Conservation (phyloP, 1,140 invertebrate genomes). For the Tetramorium parvispinum region DNA sequence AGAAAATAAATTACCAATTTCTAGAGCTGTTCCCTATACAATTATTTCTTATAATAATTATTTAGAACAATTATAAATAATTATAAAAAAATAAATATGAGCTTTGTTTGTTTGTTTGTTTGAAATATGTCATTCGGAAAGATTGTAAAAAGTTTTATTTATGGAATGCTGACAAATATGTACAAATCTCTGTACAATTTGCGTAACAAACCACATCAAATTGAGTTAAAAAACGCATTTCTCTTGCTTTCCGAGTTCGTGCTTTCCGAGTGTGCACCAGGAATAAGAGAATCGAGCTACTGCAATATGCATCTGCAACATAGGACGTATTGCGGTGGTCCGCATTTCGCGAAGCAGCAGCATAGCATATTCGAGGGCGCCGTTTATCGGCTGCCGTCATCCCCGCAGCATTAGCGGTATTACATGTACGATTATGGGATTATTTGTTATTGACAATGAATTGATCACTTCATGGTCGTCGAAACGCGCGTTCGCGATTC, state of each 20-base stretch:
- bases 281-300: conserved; percentile 4
- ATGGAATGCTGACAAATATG: background rate
- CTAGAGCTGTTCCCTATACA: background rate
- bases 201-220: background rate
- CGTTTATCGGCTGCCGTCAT: conserved; percentile 51
- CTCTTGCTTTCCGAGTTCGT: background rate
- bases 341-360: background rate
- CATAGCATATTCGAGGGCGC: background rate
- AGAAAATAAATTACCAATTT: background rate
- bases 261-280: background rate
- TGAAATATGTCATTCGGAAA: background rate
- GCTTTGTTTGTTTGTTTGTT: background rate
- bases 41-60: background rate
- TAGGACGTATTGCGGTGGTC: background rate
- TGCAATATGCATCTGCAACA: conserved; percentile 33
- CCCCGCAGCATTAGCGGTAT: conserved; percentile 42
- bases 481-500: conserved; percentile 10
- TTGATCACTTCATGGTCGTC: conserved; percentile 48
- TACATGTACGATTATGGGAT: conserved; percentile 53
- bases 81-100: background rate
- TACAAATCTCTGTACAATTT: background rate
- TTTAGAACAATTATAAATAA: background rate
- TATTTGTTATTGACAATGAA: conserved; percentile 71
- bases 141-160: background rate
- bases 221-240: background rate